phyloP scores from a whole-genome alignment of 1,140 invertebrate species.

The Calliphora vicina region DNA sequence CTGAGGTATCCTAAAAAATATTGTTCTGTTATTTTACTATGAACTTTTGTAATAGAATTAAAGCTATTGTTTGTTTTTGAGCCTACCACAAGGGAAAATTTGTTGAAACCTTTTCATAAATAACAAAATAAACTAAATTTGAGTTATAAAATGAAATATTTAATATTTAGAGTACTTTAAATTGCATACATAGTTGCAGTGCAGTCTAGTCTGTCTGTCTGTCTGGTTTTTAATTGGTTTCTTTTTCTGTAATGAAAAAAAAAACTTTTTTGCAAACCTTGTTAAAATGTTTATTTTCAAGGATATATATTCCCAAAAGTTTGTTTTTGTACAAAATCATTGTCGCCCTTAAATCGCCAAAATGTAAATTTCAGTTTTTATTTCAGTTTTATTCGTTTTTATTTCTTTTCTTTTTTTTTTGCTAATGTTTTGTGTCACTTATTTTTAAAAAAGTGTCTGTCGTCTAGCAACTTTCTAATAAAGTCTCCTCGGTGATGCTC shows the following conservation, averaged over 20 bases:
- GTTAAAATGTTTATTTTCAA: not conserved
- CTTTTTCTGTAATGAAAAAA: too few relatives aligned
- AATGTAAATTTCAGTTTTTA: not conserved
- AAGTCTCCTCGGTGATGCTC: not conserved
- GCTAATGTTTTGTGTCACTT: not conserved
- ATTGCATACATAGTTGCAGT: too few relatives aligned
- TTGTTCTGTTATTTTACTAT: too few relatives aligned
- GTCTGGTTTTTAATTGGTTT: not conserved
- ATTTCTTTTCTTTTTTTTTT: not conserved
- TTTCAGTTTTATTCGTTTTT: too few relatives aligned
- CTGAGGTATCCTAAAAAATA: too few relatives aligned
- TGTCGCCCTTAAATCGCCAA: not conserved
- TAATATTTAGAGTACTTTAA: not conserved
- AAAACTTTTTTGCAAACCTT: not conserved
- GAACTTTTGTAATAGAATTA: too few relatives aligned
- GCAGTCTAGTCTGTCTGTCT: not conserved
- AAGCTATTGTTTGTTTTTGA: too few relatives aligned
- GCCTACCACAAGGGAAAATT: too few relatives aligned
- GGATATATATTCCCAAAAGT: not conserved
- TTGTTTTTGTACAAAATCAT: not conserved
- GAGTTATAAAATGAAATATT: not conserved
- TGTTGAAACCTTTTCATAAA: too few relatives aligned
- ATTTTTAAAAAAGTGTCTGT: not conserved
- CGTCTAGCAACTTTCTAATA: slow-evolving; percentile 13
- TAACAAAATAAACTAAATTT: not conserved